Base-by-base conservation (phyloP, 2,888 invertebrate genomes). In the Clitarchus hookeri region DNA sequence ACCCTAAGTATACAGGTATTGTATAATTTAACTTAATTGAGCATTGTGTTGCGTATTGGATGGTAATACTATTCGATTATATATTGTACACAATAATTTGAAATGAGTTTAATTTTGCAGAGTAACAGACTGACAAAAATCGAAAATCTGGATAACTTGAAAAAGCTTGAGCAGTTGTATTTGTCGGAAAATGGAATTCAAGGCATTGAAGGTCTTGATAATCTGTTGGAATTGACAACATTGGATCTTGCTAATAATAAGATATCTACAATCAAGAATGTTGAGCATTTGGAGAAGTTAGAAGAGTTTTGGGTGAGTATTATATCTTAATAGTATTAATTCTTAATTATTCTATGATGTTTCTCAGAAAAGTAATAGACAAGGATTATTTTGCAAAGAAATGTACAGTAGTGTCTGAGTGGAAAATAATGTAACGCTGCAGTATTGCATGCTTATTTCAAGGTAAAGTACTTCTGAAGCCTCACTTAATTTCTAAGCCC, bases 231-330 rank as follows among this genome's bases (percentile, higher is more conserved):
- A 65, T 90, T 99, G 85, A 95, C 96, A 88, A 99, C 98, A 0
- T 92, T 99, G 86, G 99, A 99, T 92, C 91, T 99, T 89, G 97
- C 98, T 0, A 94, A 95, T 89, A 99, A 99, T 91, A 95, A 95
- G 90, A 95, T 99, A 36, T 94, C 95, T 77, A 92, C 91, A 3
- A 95, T 99, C 88, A 94, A 96, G 88, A 97, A 98, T 91, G 91
- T 99, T 19, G 92, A 93, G 19, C 95, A 96, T 91, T 93, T 99
- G 89, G 91, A 89, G 2, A 92, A 95, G n/a, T 92, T 99, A 88
- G 96, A 97, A 90, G 99, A 99, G 91, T 94, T 99, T 90, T 99
- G 99, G 99, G 98, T 98, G 92, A 93, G 93, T 90, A 80, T 53
- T 48, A 6, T 8, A 36, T 36, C 36, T 1, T 36, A 36, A 36